Base-by-base conservation (phyloP, 2,113 vertebrate species). In the Bos javanicus region DNA sequence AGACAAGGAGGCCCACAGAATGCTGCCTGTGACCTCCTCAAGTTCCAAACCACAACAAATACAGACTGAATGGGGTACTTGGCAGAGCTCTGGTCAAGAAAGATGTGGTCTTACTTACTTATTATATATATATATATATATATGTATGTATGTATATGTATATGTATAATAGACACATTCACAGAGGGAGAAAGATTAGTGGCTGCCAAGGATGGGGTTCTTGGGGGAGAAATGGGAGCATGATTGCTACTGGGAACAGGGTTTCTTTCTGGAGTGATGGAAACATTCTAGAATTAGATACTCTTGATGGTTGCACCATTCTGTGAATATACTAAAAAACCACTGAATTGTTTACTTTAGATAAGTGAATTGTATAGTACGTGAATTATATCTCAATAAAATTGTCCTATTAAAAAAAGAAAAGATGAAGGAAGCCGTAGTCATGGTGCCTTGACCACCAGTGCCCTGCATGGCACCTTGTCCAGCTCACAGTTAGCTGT, bases 391-490 rank as follows among this genome's bases (percentile, higher is more conserved):
- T 11, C 48, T 62, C 36, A 36, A 33, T 46, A 52, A 90, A 23
- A 26, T 10, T 23, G 36, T 23, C 1, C 13, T 7, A 3, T 13
- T 39, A 46, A 14, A 15, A 84, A 43, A 50, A 74, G 16, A 14
- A n/a, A 81, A 80, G 52, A 83, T 30, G 3, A 19, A 46, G 46
- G 85, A 16, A n/a, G 28, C 14, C 0, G 1, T 10, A 30, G 23
- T 60, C 0, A 1, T 2, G 17, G n/a, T 9, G 43, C 54, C 28
- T 39, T 4, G 59, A 48, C 90, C 60, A 7, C n/a, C 50, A 9
- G 48, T 6, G 23, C n/a, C 59, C 26, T 0, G 1, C 62, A 1
- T 0, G 1, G 82, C 3, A 1, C 25, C 87, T 71, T 3, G 15
- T 36, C 78, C 23, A 50, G 57, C 87, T 54, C 67, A 6, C 0